These are phyloP conservation scores for Musca domestica DNA, from an alignment of 1,140 invertebrate species.

Conservation along the genomic window DNA sequence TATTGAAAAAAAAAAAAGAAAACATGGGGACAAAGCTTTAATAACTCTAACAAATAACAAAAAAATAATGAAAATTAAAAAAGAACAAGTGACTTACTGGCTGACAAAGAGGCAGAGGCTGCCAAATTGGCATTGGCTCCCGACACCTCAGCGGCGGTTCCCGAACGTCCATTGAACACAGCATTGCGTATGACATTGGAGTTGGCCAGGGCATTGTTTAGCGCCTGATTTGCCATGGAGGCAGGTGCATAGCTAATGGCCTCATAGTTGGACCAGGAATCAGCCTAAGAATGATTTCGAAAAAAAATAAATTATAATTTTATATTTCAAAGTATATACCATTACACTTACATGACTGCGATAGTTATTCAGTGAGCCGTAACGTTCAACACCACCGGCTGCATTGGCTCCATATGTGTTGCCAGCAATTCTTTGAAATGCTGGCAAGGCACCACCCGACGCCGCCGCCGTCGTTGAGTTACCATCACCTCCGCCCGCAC, in stretches of 20 bases:
- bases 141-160: conserved; percentile 26
- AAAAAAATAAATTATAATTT: not conserved
- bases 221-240: conserved; percentile 22
- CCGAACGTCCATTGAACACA: conserved; percentile 35
- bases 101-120: conserved; percentile 56
- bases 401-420: conserved; percentile 38
- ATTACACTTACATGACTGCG: conserved; percentile 43
- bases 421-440: conserved; percentile 41
- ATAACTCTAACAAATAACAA: not conserved
- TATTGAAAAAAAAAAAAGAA: not conserved
- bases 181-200: conserved; percentile 44
- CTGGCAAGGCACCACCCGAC: conserved; percentile 38
- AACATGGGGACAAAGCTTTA: too few relatives aligned
- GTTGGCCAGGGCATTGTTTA: conserved; percentile 28
- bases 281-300: conserved; percentile 34
- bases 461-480: too few relatives aligned
- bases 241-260: conserved; percentile 41
- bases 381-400: conserved; percentile 32
- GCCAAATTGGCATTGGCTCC: conserved; percentile 38
- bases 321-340: too few relatives aligned
- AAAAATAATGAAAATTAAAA: not conserved
- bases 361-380: conserved; percentile 48
- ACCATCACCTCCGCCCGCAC: conserved; percentile 26
- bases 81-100: conserved; percentile 56
- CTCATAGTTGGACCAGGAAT: conserved; percentile 43